Evolutionary conservation across 2,888 invertebrate species (phyloP), one percentile per base, ranked within the genome.

Genomic region (Drosophila paracracens): DNA sequence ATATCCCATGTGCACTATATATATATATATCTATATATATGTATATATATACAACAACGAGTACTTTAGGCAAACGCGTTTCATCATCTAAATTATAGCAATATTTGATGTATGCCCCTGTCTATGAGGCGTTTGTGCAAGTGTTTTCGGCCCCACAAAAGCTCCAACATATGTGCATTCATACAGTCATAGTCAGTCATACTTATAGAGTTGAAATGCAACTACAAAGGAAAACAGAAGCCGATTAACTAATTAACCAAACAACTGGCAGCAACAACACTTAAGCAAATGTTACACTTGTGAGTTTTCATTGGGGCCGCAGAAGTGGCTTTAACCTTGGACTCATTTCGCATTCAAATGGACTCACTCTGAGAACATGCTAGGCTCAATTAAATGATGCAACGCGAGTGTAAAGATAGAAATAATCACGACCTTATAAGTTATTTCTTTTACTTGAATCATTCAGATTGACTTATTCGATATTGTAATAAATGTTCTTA

Each of bases 191-290:
- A 8, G 46, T 25, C 25, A 46, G 46, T 25, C 2, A 25, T 25
- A 25, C 8, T 16, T 46, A 16, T 16, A 46, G 38, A 58, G 65
- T 58, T 66, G 33, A 35, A 75, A 59, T 71, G 61, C 71, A 79
- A 65, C 52, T 68, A 64, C 27, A 50, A 59, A 38, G 27, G 7
- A 57, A 58, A 62, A 64, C 69, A 74, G 63, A 69, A 66, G 75
- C 59, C 69, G 80, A 70, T 82, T 82, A 82, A 60, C 70, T 76
- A 74, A 81, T 82, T 82, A 76, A 76, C 52, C 80, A 31, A 81
- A 80, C 68, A 81, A 69, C 50, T 56, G 25, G 51, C 59, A 56
- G 21, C 56, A 56, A 31, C 27, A 31, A 53, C 27, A 60, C 36
- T 46, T 63, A 27, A 58, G 38, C 64, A 63, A 58, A 52, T 70